Conservation (phyloP, 2,888 invertebrate genomes). For the Ptilodon capucinus region DNA sequence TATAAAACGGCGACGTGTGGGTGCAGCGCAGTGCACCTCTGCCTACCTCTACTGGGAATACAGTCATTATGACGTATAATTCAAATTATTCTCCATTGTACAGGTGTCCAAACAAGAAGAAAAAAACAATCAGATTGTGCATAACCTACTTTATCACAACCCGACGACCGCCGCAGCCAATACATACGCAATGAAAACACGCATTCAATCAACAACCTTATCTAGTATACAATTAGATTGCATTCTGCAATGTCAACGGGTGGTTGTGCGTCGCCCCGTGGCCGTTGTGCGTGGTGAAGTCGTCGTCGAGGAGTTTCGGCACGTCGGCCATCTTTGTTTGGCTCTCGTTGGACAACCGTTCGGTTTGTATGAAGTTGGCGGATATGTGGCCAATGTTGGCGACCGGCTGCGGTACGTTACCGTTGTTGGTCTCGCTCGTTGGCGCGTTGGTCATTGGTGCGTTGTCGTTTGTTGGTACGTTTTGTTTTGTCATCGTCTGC, state of each 20-base stretch:
- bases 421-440: slow-evolving; percentile 57
- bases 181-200: slow-evolving; percentile 57
- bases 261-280: slow-evolving; percentile 55
- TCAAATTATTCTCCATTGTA: neutral
- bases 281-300: slow-evolving; percentile 76
- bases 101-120: too few species aligned
- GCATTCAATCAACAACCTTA: slow-evolving; percentile 46
- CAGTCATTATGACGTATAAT: neutral
- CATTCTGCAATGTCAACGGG: slow-evolving; percentile 72
- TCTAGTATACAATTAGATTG: slow-evolving; percentile 52
- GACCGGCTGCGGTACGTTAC: slow-evolving; percentile 41
- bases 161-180: slow-evolving; percentile 47
- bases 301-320: slow-evolving; percentile 53
- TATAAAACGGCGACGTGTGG: too few species aligned
- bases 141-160: slow-evolving; percentile 5
- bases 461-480: slow-evolving; percentile 41
- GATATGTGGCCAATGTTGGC: slow-evolving; percentile 55
- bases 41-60: too few species aligned
- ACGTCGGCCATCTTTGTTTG: slow-evolving; percentile 49
- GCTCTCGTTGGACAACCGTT: slow-evolving; percentile 52
- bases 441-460: slow-evolving; percentile 37
- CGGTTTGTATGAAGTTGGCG: slow-evolving; percentile 68
- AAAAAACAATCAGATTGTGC: neutral
- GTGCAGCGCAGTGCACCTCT: too few species aligned
- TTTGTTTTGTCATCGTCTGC: slow-evolving; percentile 45